Percentiles rank a stretch among this genome's conserved stretches.
Evolutionary conservation across 2,888 invertebrate species (phyloP).

Genomic region (Cheilosia pagana): DNA sequence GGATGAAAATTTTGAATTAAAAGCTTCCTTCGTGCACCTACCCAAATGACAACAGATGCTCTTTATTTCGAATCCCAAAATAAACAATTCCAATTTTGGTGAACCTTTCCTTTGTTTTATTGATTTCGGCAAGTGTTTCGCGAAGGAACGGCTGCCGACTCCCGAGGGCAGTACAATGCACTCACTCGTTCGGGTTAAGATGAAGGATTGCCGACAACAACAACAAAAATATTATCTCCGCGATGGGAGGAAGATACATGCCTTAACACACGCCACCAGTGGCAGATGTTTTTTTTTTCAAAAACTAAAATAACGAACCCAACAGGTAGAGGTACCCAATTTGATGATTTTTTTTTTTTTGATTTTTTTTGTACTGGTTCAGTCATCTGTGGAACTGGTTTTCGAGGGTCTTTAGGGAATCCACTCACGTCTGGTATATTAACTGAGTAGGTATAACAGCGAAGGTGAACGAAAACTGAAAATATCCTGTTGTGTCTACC

Average conservation of each 20-base stretch:
- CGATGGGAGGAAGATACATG: conserved; percentile 35
- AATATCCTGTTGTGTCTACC: conserved; percentile 20
- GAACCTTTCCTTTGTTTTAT: conserved; percentile 20
- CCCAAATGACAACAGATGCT: conserved; percentile 27
- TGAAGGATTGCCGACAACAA: conserved; percentile 41
- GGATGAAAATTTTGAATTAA: neutral
- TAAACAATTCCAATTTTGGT: neutral
- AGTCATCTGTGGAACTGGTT: conserved; percentile 51
- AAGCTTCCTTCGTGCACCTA: conserved; percentile 13
- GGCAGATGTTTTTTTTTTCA: conserved; percentile 61
- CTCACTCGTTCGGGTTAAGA: conserved; percentile 32
- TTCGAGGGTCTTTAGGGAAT: conserved; percentile 23
- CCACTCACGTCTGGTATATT: conserved; percentile 16
- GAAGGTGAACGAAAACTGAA: neutral
- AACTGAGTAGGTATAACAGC: neutral
- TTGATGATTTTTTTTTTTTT: neutral
- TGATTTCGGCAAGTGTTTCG: conserved; percentile 57
- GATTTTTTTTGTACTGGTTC: conserved; percentile 13
- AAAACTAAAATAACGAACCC: conserved; percentile 18
- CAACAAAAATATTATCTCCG: conserved; percentile 14
- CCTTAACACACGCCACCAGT: conserved; percentile 63
- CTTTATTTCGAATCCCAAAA: conserved; percentile 13
- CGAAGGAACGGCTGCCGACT: conserved; percentile 8
- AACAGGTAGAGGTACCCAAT: conserved; percentile 49
- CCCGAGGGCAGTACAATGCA: conserved; percentile 68